Percentiles rank a stretch among this genome's conserved stretches.
Conservation (phyloP, 2,888 invertebrate genomes). For the Laothoe populi region DNA sequence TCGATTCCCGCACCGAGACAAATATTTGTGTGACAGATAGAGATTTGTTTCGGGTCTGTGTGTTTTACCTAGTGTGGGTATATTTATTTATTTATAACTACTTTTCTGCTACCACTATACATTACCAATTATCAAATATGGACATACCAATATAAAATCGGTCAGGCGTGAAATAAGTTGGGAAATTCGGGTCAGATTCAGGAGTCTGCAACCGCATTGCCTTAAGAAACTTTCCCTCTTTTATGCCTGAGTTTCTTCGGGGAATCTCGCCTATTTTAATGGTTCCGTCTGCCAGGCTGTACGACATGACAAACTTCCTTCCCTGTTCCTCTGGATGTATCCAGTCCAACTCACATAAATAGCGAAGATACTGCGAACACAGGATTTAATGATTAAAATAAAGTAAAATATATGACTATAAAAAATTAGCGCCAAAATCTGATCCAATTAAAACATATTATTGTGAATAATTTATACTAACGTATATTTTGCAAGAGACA, state of each 20-base stretch:
- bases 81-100: no score
- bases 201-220: slow-evolving; percentile 88
- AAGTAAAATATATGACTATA: not conserved
- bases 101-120: not conserved
- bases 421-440: no score
- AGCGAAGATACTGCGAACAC: slow-evolving; percentile 85
- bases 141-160: slow-evolving; percentile 90
- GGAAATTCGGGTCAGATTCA: slow-evolving; percentile 87
- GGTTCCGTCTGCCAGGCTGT: slow-evolving; percentile 90
- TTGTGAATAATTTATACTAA: no score
- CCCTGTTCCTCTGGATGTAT: slow-evolving; percentile 91
- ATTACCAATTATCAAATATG: not conserved
- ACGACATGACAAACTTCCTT: slow-evolving; percentile 90
- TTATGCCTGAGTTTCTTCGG: slow-evolving; percentile 90
- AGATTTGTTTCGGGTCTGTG: no score
- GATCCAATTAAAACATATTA: no score
- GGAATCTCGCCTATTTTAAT: slow-evolving; percentile 90
- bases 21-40: no score
- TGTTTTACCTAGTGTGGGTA: no score
- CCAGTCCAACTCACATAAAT: slow-evolving; percentile 90
- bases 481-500: no score
- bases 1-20: no score
- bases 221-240: slow-evolving; percentile 90
- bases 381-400: not conserved
- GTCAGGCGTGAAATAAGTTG: slow-evolving; percentile 90